phyloP scores from a whole-genome alignment of 92 coral and sea anemone genomes.

The Parazoanthus atlanticus region DNA sequence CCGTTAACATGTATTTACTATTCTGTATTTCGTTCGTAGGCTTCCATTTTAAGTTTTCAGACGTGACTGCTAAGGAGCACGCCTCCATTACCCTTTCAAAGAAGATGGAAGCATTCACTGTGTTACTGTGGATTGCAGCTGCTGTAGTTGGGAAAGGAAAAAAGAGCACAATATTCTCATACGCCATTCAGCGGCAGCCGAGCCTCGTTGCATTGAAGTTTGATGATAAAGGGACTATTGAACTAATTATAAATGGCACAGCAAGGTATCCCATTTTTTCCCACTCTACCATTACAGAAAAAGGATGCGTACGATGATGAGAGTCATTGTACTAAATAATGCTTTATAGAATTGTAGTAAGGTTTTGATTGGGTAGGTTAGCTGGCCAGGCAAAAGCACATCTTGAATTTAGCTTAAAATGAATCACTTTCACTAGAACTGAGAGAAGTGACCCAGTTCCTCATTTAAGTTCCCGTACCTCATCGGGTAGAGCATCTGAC shows the following conservation, averaged over 20 bases:
- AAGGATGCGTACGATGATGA: not conserved
- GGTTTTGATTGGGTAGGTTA: too few relatives aligned
- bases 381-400: too few relatives aligned
- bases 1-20: too few relatives aligned
- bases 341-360: too few relatives aligned
- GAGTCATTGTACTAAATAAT: too few relatives aligned
- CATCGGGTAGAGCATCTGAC: too few relatives aligned
- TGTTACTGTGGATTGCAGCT: not conserved
- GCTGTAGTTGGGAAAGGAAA: not conserved
- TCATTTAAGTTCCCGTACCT: too few relatives aligned
- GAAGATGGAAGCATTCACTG: slow-evolving; percentile 4
- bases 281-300: too few relatives aligned
- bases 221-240: slow-evolving; percentile 3
- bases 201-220: slow-evolving; percentile 16
- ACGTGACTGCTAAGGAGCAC: not conserved
- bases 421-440: too few relatives aligned
- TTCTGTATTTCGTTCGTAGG: not conserved
- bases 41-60: slow-evolving; percentile 19
- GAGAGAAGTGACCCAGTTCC: too few relatives aligned
- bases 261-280: not conserved
- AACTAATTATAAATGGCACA: slow-evolving; percentile 4
- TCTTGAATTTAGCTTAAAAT: too few relatives aligned
- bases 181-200: slow-evolving; percentile 2
- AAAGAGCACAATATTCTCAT: not conserved
- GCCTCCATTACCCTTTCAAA: not conserved